Base-by-base conservation (phyloP, 2,797 vertebrate species). In the Numenius phaeopus region DNA sequence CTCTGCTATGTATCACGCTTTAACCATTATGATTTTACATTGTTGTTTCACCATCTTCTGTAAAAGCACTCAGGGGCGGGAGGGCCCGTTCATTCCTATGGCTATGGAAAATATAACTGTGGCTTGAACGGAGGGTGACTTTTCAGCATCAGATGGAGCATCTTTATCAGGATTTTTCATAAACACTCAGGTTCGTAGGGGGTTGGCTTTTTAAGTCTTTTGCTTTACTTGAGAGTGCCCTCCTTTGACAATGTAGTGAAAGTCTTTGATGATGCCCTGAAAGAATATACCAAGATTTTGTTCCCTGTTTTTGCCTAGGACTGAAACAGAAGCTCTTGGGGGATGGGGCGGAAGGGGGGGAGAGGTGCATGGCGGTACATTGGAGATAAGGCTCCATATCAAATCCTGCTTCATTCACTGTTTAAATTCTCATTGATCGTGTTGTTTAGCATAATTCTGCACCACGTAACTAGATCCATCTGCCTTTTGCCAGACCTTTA, bases 161-260 rank as follows among this genome's bases (percentile, higher is more conserved):
- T 37, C 20, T 75, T 29, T 66, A 52, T 44, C 22, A 27, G 49
- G 54, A 34, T 69, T 88, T 84, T 88, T 64, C 70, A n/a, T 42
- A 72, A 91, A 83, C 32, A 54, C 39, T 75, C 34, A n/a, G 19
- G 62, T 90, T 89, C 27, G 1, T 7, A 34, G 19, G 22, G 12
- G 2, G 82, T 82, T 58, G 49, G 12, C 5, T 69, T 73, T 76
- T 39, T 11, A 81, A 55, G 30, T 24, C 27, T 59, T 89, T 84
- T 85, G 50, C 84, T 93, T 94, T 94, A 70, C 79, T 84, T 71
- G 78, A 90, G 59, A 83, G 78, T 94, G 94, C 77, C 92, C 88
- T 89, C 88, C 89, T 91, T 94, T 92, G 89, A 85, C 89, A 90
- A 72, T 6, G 7, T 3, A 58, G 59, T 47, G 79, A 47, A 91